phyloP scores from a whole-genome alignment of 2,797 vertebrate species.

The Smutsia temminckii region DNA sequence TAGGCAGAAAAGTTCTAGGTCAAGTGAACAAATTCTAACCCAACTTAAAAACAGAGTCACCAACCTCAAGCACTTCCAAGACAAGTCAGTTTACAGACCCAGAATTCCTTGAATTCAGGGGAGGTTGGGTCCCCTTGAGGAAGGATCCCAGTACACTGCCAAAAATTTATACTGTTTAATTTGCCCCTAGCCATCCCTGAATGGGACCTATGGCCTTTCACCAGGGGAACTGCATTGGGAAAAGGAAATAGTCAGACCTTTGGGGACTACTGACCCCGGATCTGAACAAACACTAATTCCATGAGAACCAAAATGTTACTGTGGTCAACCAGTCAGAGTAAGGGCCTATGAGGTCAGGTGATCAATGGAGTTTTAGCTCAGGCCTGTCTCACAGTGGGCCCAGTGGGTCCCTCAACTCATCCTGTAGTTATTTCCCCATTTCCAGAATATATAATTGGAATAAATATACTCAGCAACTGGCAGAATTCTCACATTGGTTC shows the following conservation, averaged over 20 bases:
- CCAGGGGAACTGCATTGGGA: not conserved
- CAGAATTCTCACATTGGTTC: not conserved
- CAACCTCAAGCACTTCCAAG: not conserved
- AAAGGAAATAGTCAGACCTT: slow-evolving; percentile 3
- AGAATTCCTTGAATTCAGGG: not conserved
- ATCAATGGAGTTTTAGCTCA: not conserved
- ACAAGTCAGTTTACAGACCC: not conserved
- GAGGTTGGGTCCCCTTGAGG: not conserved
- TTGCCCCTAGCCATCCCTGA: not conserved
- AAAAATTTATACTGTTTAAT: not conserved
- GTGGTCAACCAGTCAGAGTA: not conserved
- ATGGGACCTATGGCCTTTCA: not conserved
- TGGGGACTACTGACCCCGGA: not conserved
- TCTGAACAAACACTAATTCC: not conserved
- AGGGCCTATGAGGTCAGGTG: not conserved
- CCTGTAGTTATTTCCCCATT: not conserved
- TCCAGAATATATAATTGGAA: not conserved
- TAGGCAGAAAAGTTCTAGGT: not conserved
- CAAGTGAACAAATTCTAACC: not conserved
- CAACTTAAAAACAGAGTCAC: not conserved
- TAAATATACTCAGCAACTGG: not conserved
- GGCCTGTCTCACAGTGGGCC: not conserved
- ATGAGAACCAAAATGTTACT: not conserved
- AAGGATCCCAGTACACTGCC: not conserved
- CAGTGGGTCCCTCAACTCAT: not conserved